phyloP scores from a whole-genome alignment of 2,888 invertebrate genomes.

The Busseola fusca region DNA sequence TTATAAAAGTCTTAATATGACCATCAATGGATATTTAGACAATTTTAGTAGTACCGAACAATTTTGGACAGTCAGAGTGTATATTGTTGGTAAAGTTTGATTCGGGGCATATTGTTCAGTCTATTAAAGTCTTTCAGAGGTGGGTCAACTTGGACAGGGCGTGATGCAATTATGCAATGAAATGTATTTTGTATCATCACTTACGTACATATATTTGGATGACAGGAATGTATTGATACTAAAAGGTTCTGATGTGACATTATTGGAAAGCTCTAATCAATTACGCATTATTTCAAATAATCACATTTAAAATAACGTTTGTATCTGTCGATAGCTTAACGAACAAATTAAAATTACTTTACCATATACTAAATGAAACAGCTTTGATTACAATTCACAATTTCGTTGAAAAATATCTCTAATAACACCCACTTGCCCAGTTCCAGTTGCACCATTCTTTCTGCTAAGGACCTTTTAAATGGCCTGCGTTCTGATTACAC shows the following conservation, averaged over 20 bases:
- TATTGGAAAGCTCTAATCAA: not conserved
- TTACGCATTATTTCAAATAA: not conserved
- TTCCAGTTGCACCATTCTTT: slow-evolving; percentile 37
- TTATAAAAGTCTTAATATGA: not conserved
- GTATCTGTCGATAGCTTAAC: not conserved
- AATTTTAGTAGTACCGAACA: slow-evolving; percentile 29
- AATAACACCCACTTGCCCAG: slow-evolving; percentile 37
- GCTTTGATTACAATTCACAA: slow-evolving; percentile 45
- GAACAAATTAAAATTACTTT: slow-evolving; percentile 40
- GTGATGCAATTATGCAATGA: slow-evolving; percentile 83
- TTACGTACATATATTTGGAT: slow-evolving; percentile 67
- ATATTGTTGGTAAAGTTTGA: slow-evolving; percentile 71
- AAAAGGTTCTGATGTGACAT: slow-evolving; percentile 66
- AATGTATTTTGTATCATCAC: slow-evolving; percentile 72
- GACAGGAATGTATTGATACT: slow-evolving; percentile 72
- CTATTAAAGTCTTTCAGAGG: slow-evolving; percentile 86
- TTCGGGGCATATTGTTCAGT: slow-evolving; percentile 83
- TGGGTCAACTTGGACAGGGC: slow-evolving; percentile 81
- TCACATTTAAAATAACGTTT: slow-evolving; percentile 5
- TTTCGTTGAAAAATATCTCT: slow-evolving; percentile 38
- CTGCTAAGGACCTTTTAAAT: slow-evolving; percentile 57
- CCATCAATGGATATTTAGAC: slow-evolving; percentile 62
- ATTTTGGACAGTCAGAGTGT: slow-evolving; percentile 61
- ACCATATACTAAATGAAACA: slow-evolving; percentile 25
- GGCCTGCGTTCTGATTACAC: slow-evolving; percentile 55